A percentile compares a stretch with the other conserved stretches of the same genome.
These are phyloP conservation scores for Prietella phreatophila DNA, from an alignment of 2,113 vertebrate species.

Conservation along the genomic window DNA sequence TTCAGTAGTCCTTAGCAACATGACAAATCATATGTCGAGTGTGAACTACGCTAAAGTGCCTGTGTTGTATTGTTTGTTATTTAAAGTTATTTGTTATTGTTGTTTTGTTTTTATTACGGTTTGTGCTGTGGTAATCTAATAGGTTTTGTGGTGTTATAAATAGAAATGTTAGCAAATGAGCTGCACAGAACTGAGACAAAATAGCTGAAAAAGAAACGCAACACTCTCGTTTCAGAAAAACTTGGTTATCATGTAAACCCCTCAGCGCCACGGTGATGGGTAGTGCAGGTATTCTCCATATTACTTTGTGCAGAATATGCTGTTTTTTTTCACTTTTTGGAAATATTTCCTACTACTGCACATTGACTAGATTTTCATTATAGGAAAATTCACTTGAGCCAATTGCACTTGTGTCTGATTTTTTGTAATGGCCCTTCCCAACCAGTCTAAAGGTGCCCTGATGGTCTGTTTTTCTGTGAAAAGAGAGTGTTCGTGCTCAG, in stretches of 20 bases:
- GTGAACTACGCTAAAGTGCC: background rate
- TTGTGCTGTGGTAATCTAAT: background rate
- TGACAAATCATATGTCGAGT: background rate
- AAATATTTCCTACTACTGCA: background rate
- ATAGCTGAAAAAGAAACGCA: slow-evolving; percentile 38
- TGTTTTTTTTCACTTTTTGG: background rate
- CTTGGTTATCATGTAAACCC: slow-evolving; percentile 8
- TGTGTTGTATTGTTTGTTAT: background rate
- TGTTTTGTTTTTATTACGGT: background rate
- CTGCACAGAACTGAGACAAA: background rate
- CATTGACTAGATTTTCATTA: background rate
- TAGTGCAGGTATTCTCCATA: background rate
- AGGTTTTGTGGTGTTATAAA: background rate
- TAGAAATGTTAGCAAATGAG: slow-evolving; percentile 35
- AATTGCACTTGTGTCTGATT: background rate
- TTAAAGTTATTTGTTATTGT: background rate
- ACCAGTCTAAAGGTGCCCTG: background rate
- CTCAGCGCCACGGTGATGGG: background rate
- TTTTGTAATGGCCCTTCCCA: background rate
- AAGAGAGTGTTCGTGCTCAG: slow-evolving; percentile 17
- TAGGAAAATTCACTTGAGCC: background rate
- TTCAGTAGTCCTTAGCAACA: background rate
- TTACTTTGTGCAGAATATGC: background rate
- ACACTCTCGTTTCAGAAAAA: slow-evolving; percentile 56
- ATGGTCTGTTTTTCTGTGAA: background rate